Conservation (phyloP, 1,140 invertebrate species). For the Heliconius melpomene region DNA sequence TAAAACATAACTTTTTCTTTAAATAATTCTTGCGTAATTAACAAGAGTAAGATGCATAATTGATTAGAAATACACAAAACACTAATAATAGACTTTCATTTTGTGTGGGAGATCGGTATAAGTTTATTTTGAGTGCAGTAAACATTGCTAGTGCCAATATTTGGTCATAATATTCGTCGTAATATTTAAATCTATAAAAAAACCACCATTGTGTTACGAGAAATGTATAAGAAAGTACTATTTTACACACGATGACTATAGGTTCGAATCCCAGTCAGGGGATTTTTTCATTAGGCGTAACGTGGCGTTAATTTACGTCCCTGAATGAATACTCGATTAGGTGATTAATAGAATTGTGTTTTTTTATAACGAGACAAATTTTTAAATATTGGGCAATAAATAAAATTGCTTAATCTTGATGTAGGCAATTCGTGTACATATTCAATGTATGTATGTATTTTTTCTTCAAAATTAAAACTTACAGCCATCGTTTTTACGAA, state of each 20-base stretch:
- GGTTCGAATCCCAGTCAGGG: not conserved
- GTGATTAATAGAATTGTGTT: too few relatives aligned
- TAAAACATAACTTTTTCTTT: too few relatives aligned
- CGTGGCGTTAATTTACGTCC: too few relatives aligned
- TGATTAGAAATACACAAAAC: not conserved
- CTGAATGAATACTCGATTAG: too few relatives aligned
- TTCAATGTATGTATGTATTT: too few relatives aligned
- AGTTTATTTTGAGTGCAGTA: conserved; percentile 18
- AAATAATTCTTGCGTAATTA: not conserved
- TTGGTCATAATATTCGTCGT: not conserved
- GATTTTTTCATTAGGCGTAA: not conserved
- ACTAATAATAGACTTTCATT: conserved; percentile 11
- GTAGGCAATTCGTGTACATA: too few relatives aligned
- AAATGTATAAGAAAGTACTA: not conserved
- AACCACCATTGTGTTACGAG: not conserved
- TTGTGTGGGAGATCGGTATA: conserved; percentile 13
- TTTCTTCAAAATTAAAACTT: too few relatives aligned
- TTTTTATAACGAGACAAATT: too few relatives aligned
- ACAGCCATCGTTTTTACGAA: not conserved
- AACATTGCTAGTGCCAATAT: conserved; percentile 23
- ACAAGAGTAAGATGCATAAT: not conserved
- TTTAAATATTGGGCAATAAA: too few relatives aligned
- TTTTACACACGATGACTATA: not conserved
- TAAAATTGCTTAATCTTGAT: too few relatives aligned
- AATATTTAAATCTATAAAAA: not conserved